Base-by-base conservation (phyloP, 2,888 invertebrate species). In the Abrostola tripartita region DNA sequence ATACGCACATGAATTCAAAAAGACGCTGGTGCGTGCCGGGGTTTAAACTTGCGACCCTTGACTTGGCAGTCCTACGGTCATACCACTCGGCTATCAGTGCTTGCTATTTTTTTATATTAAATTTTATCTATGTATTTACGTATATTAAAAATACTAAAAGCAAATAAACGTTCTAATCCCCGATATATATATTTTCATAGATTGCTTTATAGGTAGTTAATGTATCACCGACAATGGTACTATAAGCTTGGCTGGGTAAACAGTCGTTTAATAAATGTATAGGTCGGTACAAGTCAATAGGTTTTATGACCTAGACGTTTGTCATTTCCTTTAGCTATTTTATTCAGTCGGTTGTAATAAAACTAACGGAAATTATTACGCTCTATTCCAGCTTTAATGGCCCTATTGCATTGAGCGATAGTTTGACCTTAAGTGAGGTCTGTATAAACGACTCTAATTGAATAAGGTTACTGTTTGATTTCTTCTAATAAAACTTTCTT, bases 291-390 rank as follows among this genome's bases (percentile, higher is more conserved):
- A 6, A 44, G n/a, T 24, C 36, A 24, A 12, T 54, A 58, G 40
- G 44, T 60, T 74, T 61, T 68, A 69, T 60, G 74, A 57, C 53
- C 40, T 12, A 60, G 51, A 65, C 60, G 56, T 41, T 51, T 41
- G 56, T 57, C 53, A 70, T 69, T 65, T 70, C 70, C 60, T 11
- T 54, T 37, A 36, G 53, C 37, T 50, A 71, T 54, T 64, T 68
- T 69, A 60, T 69, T 74, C 7, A 53, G 42, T 7, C 8, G 14
- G 36, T 52, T 47, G 24, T 47, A 47, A 47, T 47, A 47, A 47
- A 47, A 47, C 14, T 47, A 47, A 47, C 44, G 44, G 44, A 9
- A 24, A 47, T 47, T 47, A 12, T n/a, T 24, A 4, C 24, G 41
- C n/a, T n/a, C 44, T 24, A 24, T 47, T 14, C 8, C 14, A 14